These are phyloP conservation scores for Sparus aurata DNA, from an alignment of 2,797 vertebrate genomes.

Conservation along the genomic window DNA sequence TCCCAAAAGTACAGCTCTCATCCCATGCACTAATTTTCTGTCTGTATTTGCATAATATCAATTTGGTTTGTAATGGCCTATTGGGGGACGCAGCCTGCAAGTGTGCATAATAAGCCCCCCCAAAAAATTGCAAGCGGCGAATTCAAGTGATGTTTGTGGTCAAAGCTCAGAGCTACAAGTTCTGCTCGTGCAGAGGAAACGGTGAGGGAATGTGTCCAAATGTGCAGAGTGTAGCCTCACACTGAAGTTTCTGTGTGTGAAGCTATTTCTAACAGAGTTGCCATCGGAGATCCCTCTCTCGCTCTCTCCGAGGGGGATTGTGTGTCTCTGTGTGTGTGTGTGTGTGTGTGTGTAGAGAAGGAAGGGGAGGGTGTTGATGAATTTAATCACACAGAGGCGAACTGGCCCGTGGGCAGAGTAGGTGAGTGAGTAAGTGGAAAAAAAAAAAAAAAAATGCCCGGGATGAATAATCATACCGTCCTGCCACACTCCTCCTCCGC, in stretches of 20 bases:
- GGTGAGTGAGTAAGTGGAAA: conserved; percentile 49
- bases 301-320: conserved; percentile 37
- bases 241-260: conserved; percentile 34
- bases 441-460: conserved; percentile 34
- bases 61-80: conserved; percentile 71
- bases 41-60: conserved; percentile 80
- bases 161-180: conserved; percentile 21
- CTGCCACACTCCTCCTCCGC: conserved; percentile 57
- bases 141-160: conserved; percentile 43
- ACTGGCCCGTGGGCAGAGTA: conserved; percentile 63
- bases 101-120: conserved; percentile 61
- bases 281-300: not conserved
- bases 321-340: conserved; percentile 27
- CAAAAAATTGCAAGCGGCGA: conserved; percentile 18
- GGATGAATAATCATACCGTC: conserved; percentile 71
- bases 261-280: conserved; percentile 40
- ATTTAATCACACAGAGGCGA: conserved; percentile 74
- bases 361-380: conserved; percentile 57
- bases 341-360: conserved; percentile 30
- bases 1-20: conserved; percentile 65
- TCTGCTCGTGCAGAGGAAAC: conserved; percentile 22
- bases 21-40: conserved; percentile 65
- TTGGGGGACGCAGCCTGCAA: conserved; percentile 53
- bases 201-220: conserved; percentile 24
- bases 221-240: conserved; percentile 15